Base-by-base conservation (phyloP, 2,797 vertebrate species). In the Chaetodon trifasciatus region DNA sequence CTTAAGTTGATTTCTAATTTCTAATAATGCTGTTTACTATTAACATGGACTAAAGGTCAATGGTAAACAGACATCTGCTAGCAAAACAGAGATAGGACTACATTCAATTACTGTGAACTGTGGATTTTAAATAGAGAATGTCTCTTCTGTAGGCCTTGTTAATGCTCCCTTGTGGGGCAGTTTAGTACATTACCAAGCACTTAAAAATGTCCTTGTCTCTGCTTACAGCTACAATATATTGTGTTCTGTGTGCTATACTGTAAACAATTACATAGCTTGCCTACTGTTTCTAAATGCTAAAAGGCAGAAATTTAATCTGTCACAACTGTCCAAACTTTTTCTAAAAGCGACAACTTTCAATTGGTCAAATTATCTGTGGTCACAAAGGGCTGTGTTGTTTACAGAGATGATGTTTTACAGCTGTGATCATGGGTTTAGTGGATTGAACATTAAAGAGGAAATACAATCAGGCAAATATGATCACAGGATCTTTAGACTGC, bases 401-500 rank as follows among this genome's bases (percentile, higher is more conserved):
- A 63, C 74, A 46, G 62, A 61, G 65, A 81, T 57, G 63, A 63
- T 75, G 56, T 77, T 72, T 86, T 50, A 70, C 73, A 82, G 84
- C 82, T 76, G 79, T 55, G 78, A 88, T 94, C 93, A 93, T 87
- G 89, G 42, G 74, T 87, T 90, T 82, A 78, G 81, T 60, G 80
- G 63, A 75, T 74, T 77, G 82, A 85, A 76, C 84, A 81, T 87
- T 86, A 79, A 77, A 72, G 75, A 84, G 88, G 81, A 92, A 92
- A 91, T 82, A 92, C 84, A 91, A 88, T 93, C 86, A 86, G 89
- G 72, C 78, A 82, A 92, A 88, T 91, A 89, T 88, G 89, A 94
- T 93, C 92, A 92, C 88, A 90, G 84, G 93, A 83, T 89, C 68
- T 60, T 87, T 70, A 82, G 85, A 92, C 90, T 86, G 84, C 88